These are phyloP conservation scores for Orchestia grillus DNA, from an alignment of 1,140 invertebrate genomes.

Conservation along the genomic window DNA sequence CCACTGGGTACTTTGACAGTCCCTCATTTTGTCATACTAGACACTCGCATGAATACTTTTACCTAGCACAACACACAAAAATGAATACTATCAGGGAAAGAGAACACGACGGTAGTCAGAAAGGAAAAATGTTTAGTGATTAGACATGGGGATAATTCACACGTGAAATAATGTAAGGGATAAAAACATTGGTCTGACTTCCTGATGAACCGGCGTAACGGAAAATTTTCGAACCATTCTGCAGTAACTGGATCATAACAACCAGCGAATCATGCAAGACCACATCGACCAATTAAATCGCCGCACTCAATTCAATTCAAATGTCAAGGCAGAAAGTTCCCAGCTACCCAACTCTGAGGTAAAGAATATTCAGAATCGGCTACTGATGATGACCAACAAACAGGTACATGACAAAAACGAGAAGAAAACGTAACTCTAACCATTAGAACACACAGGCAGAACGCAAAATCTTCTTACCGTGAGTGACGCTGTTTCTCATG, in stretches of 20 bases:
- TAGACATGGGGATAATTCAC: neutral
- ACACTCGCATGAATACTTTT: neutral
- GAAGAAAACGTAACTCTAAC: neutral
- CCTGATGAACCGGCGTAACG: neutral
- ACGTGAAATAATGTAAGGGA: neutral
- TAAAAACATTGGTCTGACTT: neutral
- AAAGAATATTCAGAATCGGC: neutral
- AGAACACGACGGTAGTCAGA: neutral
- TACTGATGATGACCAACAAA: neutral
- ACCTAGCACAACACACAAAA: neutral
- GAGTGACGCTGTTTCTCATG: conserved; percentile 21
- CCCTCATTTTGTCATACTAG: neutral
- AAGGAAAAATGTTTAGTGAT: neutral
- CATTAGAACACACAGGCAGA: neutral
- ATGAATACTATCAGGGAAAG: neutral
- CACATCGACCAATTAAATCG: neutral
- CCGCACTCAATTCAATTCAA: neutral
- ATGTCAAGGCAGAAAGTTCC: neutral
- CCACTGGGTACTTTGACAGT: neutral
- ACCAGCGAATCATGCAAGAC: neutral
- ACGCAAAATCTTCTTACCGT: neutral
- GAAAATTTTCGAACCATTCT: neutral
- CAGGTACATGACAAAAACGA: neutral
- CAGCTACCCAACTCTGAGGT: neutral
- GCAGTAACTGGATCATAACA: neutral